These are phyloP conservation scores for Lymantria dispar DNA, from an alignment of 2,888 invertebrate genomes.

Conservation along the genomic window DNA sequence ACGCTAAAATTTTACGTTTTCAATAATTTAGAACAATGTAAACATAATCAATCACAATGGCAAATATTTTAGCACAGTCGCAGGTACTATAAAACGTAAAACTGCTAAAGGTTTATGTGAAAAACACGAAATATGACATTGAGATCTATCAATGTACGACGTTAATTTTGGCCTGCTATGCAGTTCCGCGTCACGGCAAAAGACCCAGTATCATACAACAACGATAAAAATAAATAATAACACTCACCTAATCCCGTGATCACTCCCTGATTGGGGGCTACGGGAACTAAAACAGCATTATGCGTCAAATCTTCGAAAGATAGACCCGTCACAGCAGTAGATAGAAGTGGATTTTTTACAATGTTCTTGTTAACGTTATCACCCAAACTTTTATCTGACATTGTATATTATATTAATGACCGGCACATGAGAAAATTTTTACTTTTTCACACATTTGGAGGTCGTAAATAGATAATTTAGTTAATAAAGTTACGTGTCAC, in stretches of 20 bases:
- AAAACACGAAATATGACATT: constrained; percentile 43
- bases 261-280: constrained; percentile 67
- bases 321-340: constrained; percentile 87
- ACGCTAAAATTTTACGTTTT: not conserved
- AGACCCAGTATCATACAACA: constrained; percentile 14
- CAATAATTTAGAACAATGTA: not conserved
- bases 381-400: constrained; percentile 77
- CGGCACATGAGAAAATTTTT: constrained; percentile 60
- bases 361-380: constrained; percentile 66
- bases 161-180: constrained; percentile 41
- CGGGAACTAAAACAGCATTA: constrained; percentile 87
- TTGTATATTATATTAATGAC: constrained; percentile 49
- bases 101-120: constrained; percentile 20
- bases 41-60: not conserved
- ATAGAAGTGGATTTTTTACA: constrained; percentile 86
- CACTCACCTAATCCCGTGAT: constrained; percentile 69
- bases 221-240: constrained; percentile 61
- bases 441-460: constrained; percentile 77
- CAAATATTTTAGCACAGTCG: constrained; percentile 11
- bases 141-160: constrained; percentile 31
- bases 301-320: constrained; percentile 88
- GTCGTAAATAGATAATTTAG: constrained; percentile 76
- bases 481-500: constrained; percentile 81
- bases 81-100: constrained; percentile 9
- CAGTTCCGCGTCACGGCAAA: constrained; percentile 46